Base-by-base conservation (phyloP, 2,797 vertebrate genomes). In the Karalla daura region DNA sequence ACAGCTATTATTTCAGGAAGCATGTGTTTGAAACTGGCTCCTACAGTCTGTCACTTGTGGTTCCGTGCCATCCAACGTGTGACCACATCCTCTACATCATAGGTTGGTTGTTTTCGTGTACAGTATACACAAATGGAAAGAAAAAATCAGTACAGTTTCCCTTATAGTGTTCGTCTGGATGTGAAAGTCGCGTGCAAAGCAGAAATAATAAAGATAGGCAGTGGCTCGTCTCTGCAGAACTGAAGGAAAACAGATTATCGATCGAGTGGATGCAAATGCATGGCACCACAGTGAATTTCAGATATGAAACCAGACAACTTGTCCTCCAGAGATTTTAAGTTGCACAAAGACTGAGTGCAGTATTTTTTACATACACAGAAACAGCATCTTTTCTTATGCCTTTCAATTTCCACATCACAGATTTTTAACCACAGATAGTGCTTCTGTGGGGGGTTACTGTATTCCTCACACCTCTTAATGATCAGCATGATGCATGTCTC, bases 71-170 rank as follows among this genome's bases (percentile, higher is more conserved):
- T 63, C 54, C 45, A 81, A 71, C 12, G 3, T 76, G 9, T 41
- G 0, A 83, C 83, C 87, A 88, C 88, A 85, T 86, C 87, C 85
- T 84, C 46, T 27, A 28, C 49, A 58, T 35, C 23, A 63, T 68
- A 61, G 36, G 28, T 23, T 74, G 10, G 15, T 53, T 39, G 65
- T 79, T 76, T 70, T 58, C 49, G 41, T 73, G 15, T 54, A 7
- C 40, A 3, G 21, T 23, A 24, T 43, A 21, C 18, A 12, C 1
- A 6, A 7, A 15, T 1, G 0, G 10, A 1, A 52, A 14, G 5
- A 2, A 50, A 23, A 54, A 37, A 40, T 4, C 9, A 18, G 1
- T 3, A 5, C 35, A 7, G 18, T 14, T 11, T 40, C 8, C 28
- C 1, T 13, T 32, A 2, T n/a, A 32, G 43, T 35, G 17, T 41